These are phyloP conservation scores for Drosophila atripex DNA, from an alignment of 2,888 invertebrate species.

Conservation along the genomic window DNA sequence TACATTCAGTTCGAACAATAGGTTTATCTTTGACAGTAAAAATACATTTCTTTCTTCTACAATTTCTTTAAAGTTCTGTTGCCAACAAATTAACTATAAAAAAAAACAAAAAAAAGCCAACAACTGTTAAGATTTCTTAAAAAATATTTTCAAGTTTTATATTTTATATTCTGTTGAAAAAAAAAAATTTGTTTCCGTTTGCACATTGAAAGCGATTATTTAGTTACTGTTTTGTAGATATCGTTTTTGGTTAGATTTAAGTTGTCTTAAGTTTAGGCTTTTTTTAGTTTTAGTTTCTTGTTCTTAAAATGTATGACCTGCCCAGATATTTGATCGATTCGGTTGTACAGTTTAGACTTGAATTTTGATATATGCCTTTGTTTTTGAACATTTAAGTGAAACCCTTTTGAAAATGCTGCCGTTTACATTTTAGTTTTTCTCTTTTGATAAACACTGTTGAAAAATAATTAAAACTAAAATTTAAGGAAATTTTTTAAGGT, in stretches of 20 bases:
- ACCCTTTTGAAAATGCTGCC: slow-evolving; percentile 72
- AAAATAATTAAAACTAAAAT: neutral
- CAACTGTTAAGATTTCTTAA: neutral
- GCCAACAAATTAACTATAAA: slow-evolving; percentile 2
- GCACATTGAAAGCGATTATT: slow-evolving; percentile 40
- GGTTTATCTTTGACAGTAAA: slow-evolving; percentile 37
- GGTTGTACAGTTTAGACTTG: slow-evolving; percentile 39
- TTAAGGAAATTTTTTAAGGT: neutral
- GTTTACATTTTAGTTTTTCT: slow-evolving; percentile 59
- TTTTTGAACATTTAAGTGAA: slow-evolving; percentile 70
- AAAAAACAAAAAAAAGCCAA: neutral
- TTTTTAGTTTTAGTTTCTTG: slow-evolving; percentile 5
- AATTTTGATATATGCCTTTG: slow-evolving; percentile 51
- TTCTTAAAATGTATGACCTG: slow-evolving; percentile 25
- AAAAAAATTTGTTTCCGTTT: slow-evolving; percentile 1
- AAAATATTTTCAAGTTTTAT: neutral
- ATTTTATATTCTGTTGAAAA: neutral
- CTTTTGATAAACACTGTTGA: neutral
- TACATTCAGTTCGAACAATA: slow-evolving; percentile 45
- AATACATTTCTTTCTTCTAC: slow-evolving; percentile 20
- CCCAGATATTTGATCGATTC: slow-evolving; percentile 29
- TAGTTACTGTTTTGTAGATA: slow-evolving; percentile 6
- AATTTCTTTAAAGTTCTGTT: neutral
- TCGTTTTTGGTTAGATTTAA: neutral
- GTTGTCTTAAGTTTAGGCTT: slow-evolving; percentile 17